Conservation (phyloP, 2,113 vertebrate species). For the Rostratula benghalensis region DNA sequence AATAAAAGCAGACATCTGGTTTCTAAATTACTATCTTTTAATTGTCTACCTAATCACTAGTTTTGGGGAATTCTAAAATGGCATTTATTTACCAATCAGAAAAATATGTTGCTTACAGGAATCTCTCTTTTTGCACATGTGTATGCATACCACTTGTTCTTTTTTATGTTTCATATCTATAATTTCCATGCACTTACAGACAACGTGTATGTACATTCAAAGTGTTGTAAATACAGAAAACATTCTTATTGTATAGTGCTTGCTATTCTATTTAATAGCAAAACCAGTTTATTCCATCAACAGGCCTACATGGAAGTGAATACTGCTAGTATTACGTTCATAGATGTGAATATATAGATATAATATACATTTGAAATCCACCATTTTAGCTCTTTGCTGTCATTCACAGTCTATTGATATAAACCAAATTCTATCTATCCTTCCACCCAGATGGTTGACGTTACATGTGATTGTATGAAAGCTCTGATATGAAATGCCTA, state of each 20-base stretch:
- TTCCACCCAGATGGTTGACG: slow-evolving; percentile 78
- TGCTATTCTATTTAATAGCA: neutral
- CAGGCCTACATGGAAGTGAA: neutral
- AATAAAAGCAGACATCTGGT: neutral
- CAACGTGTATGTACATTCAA: neutral
- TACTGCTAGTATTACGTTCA: neutral
- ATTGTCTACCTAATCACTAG: neutral
- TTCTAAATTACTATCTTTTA: neutral
- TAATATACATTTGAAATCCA: neutral
- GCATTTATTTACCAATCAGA: neutral
- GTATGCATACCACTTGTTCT: neutral
- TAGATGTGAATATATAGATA: neutral
- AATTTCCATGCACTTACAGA: neutral
- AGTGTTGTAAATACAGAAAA: neutral
- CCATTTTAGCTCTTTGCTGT: slow-evolving; percentile 17
- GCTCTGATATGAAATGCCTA: slow-evolving; percentile 81
- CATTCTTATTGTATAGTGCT: neutral
- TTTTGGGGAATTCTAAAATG: neutral
- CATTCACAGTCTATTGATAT: slow-evolving; percentile 44
- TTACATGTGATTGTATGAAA: slow-evolving; percentile 79
- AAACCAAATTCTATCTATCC: slow-evolving; percentile 53
- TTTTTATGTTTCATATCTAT: neutral
- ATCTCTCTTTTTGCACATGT: neutral
- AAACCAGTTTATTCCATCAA: neutral
- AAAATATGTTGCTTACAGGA: neutral